Percentiles rank a stretch among this genome's conserved stretches.
phyloP scores from a whole-genome alignment of 2,888 invertebrate genomes.

The Drosophila birchii region DNA sequence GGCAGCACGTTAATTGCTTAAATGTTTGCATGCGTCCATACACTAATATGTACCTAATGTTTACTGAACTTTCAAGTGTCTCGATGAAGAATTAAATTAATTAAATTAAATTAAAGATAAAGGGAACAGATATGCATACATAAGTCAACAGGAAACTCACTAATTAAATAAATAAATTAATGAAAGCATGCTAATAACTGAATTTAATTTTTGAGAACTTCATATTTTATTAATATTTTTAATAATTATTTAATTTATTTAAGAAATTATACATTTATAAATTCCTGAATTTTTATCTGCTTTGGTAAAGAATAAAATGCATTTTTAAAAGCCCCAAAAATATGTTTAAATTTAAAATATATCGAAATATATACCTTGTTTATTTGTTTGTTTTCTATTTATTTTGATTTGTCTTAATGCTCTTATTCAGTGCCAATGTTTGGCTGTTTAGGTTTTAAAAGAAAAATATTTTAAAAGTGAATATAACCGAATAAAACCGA shows the following conservation, averaged over 20 bases:
- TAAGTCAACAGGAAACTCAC: neutral
- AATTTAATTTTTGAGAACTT: too few relatives aligned
- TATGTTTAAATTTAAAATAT: too few relatives aligned
- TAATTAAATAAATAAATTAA: conserved; percentile 1
- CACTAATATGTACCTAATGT: neutral
- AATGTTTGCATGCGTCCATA: conserved; percentile 31
- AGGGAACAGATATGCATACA: too few relatives aligned
- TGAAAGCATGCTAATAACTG: neutral
- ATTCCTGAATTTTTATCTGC: too few relatives aligned
- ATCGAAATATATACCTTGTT: neutral
- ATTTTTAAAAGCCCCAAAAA: too few relatives aligned
- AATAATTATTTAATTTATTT: too few relatives aligned
- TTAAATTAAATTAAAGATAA: too few relatives aligned
- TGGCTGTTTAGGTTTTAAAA: neutral
- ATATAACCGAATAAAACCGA: conserved; percentile 4
- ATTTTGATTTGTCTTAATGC: neutral
- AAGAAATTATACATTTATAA: too few relatives aligned
- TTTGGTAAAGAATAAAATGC: too few relatives aligned
- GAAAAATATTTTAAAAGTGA: conserved; percentile 1
- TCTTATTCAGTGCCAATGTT: neutral
- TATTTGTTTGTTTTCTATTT: neutral
- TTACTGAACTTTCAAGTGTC: conserved; percentile 2
- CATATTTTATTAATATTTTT: too few relatives aligned
- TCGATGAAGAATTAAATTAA: neutral
- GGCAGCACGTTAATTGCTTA: conserved; percentile 33